These are phyloP conservation scores for Tetranychus urticae DNA, from an alignment of 1,140 invertebrate species.

Conservation along the genomic window DNA sequence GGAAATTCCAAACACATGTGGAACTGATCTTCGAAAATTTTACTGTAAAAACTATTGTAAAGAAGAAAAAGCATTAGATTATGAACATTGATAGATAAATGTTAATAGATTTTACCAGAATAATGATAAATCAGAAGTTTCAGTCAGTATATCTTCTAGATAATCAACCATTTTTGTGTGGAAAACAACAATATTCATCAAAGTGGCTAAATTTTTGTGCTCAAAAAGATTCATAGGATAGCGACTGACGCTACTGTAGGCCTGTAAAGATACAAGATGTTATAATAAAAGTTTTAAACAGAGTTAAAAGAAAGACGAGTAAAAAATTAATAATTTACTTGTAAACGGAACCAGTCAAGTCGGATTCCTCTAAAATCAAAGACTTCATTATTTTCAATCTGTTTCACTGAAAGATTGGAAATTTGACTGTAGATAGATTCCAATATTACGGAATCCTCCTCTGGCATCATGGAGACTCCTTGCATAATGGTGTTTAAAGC, in stretches of 20 bases:
- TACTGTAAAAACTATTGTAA: slow-evolving; percentile 56
- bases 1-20: slow-evolving; percentile 96
- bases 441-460: slow-evolving; percentile 82
- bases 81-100: background rate
- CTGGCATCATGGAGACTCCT: slow-evolving; percentile 31
- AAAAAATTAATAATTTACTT: slow-evolving; percentile 22
- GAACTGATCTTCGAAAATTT: slow-evolving; percentile 91
- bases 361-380: slow-evolving; percentile 88
- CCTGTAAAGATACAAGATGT: slow-evolving; percentile 20
- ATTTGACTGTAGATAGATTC: slow-evolving; percentile 77
- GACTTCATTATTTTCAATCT: slow-evolving; percentile 85
- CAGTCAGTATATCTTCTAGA: slow-evolving; percentile 84
- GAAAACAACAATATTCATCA: slow-evolving; percentile 85
- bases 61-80: slow-evolving; percentile 6
- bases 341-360: slow-evolving; percentile 89
- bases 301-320: background rate
- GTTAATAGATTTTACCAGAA: slow-evolving; percentile 38
- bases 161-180: slow-evolving; percentile 97
- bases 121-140: slow-evolving; percentile 87
- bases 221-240: slow-evolving; percentile 57
- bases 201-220: slow-evolving; percentile 57
- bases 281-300: background rate
- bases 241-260: slow-evolving; percentile 67
- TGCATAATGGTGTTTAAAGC: slow-evolving; percentile 64
- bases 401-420: slow-evolving; percentile 62